These are phyloP conservation scores for Cebus imitator DNA, from an alignment of 2,113 vertebrate genomes.

Conservation along the genomic window DNA sequence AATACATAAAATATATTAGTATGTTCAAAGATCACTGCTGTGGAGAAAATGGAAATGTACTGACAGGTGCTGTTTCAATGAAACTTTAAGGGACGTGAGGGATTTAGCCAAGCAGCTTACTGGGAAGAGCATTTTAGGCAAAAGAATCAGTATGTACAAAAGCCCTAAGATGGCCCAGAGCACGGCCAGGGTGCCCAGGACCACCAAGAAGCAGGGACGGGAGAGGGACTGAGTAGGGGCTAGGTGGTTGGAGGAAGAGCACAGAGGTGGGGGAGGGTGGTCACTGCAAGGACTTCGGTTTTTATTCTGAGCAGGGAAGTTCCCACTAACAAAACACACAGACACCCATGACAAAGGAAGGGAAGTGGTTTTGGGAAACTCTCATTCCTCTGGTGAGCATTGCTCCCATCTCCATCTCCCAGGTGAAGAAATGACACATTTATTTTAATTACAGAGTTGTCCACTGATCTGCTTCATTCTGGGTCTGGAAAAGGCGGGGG, in stretches of 20 bases:
- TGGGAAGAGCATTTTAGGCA: background rate
- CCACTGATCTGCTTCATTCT: background rate
- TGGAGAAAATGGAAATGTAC: background rate
- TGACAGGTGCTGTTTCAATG: accelerated
- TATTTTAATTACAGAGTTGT: background rate
- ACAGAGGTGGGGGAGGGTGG: accelerated
- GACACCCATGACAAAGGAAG: accelerated
- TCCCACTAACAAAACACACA: background rate
- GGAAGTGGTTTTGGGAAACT: background rate
- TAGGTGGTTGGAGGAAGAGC: accelerated
- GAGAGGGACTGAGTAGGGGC: accelerated
- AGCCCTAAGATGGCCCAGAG: background rate
- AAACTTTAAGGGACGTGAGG: accelerated
- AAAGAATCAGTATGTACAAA: background rate
- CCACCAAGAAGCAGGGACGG: accelerated
- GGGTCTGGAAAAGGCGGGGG: background rate
- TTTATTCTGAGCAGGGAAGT: accelerated
- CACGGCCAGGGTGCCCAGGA: accelerated
- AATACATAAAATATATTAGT: background rate
- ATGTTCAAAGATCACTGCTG: accelerated
- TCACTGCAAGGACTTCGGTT: background rate
- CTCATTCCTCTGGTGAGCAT: accelerated
- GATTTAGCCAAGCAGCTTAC: background rate
- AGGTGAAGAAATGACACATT: background rate
- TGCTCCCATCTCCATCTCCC: background rate